Base-by-base conservation (phyloP, 2,888 invertebrate genomes). In the Sesia bembeciformis region DNA sequence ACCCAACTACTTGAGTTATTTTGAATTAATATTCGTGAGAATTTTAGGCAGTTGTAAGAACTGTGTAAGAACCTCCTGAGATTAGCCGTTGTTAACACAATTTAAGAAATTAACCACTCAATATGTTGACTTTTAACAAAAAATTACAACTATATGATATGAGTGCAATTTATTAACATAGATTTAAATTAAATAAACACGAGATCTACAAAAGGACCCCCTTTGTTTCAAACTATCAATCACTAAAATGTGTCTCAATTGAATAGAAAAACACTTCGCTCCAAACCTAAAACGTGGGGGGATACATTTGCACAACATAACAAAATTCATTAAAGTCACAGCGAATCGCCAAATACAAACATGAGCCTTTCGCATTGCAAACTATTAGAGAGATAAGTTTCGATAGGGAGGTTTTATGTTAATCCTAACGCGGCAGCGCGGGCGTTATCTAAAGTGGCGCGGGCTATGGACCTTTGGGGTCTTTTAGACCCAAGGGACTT, bases 401-500 rank as follows among this genome's bases (percentile, higher is more conserved):
- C 75, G 81, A 81, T 78, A 80, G 83, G 79, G 78, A 72, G 76
- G 81, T 79, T 75, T 84, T 83, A 84, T 84, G 83, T 78, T 84
- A 85, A 86, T 85, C 85, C 83, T 67, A 67, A 70, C 67, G 70
- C 70, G 70, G 72, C 76, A 74, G 79, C 75, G 70, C 70, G 76
- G 79, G 84, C 81, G 80, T 83, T 85, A 85, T 86, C 86, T 84
- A 84, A 85, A 84, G 81, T 82, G 82, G 78, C 75, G 78, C 75
- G 72, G 71, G 76, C 72, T 68, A 66, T 71, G 78, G 77, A 78
- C 78, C 75, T 70, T 61, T 66, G 71, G 79, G 78, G 76, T 69
- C 68, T 65, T 62, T 58, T 60, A 71, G 78, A 69, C 81, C 78
- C 82, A 64, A 61, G 81, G 77, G 82, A 94, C 96, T 94, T 92